Evolutionary conservation across 2,113 vertebrate genomes (phyloP), one percentile per base, ranked within the genome.

Genomic region (Anoura caudifer): DNA sequence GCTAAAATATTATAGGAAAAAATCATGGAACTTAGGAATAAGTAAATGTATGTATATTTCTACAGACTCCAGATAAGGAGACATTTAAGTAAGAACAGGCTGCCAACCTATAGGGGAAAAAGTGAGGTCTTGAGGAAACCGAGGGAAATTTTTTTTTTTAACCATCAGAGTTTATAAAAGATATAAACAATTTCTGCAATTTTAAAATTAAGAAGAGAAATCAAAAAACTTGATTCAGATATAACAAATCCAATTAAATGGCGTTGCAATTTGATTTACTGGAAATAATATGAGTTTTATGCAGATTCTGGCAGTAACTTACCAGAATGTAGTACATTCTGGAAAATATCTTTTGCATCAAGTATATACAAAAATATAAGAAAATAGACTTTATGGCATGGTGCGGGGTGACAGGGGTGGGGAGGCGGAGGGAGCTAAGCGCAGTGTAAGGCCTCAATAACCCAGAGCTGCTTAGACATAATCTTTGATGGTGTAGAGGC

Each of bases 211-310:
- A 72, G 43, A 92, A 95, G 85, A 87, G 14, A 54, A 94, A 94
- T 92, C 45, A 67, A 47, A 70, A 76, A 80, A 56, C 19, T 73
- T 38, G 17, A 90, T 90, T 93, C 50, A 73, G 47, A 52, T 50
- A 52, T 54, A 93, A 88, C 47, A 93, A 91, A 90, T 93, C 41
- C 3, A 83, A 69, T 92, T 77, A 94, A 77, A 65, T 89, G 59
- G 80, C 91, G 36, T 96, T 91, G 4, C 31, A 81, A 91, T 95
- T 95, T 96, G 56, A 92, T 88, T 92, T 85, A 92, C 77, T 92
- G 52, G 36, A 95, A 95, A 77, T 61, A 79, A 59, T 65, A 65
- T 33, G 50, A 91, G 7, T 85, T 94, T 94, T 82, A 86, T 96
- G 77, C 79, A 91, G 72, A 82, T 76, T 95, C 61, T 96, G 31